A percentile compares a stretch with the other conserved stretches of the same genome.
Evolutionary conservation across 2,888 invertebrate species (phyloP).

Genomic region (Tenthredo distinguenda): DNA sequence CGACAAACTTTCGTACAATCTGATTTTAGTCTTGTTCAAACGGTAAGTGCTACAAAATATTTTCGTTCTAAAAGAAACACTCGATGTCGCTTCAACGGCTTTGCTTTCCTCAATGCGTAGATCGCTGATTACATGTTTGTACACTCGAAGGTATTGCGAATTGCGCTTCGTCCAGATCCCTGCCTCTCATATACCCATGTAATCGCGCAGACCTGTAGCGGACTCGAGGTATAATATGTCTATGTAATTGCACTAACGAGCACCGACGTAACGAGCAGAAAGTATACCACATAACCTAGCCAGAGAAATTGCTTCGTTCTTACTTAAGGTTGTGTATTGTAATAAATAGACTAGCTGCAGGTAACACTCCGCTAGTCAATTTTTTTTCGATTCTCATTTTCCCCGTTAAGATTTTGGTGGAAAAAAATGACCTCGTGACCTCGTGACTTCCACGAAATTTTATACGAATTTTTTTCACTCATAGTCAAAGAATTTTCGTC

Average conservation of each 20-base stretch:
- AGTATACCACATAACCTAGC: neutral
- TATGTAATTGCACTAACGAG: constrained; percentile 10
- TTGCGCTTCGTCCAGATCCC: neutral
- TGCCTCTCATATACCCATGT: too few relatives aligned
- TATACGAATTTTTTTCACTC: too few relatives aligned
- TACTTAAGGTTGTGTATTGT: neutral
- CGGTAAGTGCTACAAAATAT: too few relatives aligned
- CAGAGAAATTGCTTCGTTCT: neutral
- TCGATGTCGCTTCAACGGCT: too few relatives aligned
- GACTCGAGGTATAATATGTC: constrained; percentile 1
- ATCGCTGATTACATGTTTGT: neutral
- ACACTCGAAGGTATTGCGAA: neutral
- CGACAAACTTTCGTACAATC: too few relatives aligned
- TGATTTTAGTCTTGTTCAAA: too few relatives aligned
- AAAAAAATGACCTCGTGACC: neutral
- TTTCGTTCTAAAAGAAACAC: too few relatives aligned
- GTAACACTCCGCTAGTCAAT: too few relatives aligned
- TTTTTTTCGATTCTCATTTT: too few relatives aligned
- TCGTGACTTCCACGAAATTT: neutral
- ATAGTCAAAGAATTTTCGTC: too few relatives aligned
- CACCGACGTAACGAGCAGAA: neutral
- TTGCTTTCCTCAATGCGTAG: neutral
- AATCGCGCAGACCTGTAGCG: neutral
- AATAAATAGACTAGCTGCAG: neutral
- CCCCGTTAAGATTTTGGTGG: neutral